Evolutionary conservation across 2,113 vertebrate genomes (phyloP).

Genomic region (Caracal caracal): DNA sequence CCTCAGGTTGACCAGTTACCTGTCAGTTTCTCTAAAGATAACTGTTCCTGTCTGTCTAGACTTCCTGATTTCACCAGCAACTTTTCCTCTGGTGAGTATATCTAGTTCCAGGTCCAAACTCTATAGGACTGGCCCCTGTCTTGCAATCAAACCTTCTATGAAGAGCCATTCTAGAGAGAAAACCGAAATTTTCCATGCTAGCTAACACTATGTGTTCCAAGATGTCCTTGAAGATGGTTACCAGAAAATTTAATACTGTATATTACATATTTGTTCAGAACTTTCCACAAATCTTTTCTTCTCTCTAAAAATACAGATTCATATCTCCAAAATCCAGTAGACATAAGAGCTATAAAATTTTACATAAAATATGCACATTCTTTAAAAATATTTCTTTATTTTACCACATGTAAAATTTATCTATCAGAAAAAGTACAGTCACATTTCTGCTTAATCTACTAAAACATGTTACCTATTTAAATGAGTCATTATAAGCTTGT

Average conservation of each 20-base stretch:
- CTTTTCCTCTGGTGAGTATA: neutral
- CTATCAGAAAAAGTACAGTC: slow-evolving; percentile 32
- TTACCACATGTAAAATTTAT: slow-evolving; percentile 26
- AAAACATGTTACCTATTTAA: slow-evolving; percentile 37
- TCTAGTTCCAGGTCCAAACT: neutral
- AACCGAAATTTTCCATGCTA: neutral
- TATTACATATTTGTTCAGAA: slow-evolving; percentile 37
- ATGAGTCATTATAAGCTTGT: neutral
- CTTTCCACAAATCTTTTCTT: slow-evolving; percentile 20
- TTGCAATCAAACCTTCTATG: neutral
- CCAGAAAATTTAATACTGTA: neutral
- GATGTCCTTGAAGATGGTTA: neutral
- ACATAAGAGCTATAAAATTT: neutral
- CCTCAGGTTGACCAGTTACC: neutral
- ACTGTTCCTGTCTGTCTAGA: neutral
- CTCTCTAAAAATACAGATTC: neutral
- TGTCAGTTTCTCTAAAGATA: slow-evolving; percentile 33
- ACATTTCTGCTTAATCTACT: slow-evolving; percentile 27
- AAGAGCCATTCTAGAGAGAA: neutral
- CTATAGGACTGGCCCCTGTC: neutral
- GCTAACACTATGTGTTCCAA: neutral
- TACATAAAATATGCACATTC: slow-evolving; percentile 17
- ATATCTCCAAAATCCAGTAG: neutral
- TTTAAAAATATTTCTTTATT: slow-evolving; percentile 35
- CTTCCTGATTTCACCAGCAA: neutral